Base-by-base conservation (phyloP, 2,113 vertebrate species). In the Coryphaenoides rupestris region DNA sequence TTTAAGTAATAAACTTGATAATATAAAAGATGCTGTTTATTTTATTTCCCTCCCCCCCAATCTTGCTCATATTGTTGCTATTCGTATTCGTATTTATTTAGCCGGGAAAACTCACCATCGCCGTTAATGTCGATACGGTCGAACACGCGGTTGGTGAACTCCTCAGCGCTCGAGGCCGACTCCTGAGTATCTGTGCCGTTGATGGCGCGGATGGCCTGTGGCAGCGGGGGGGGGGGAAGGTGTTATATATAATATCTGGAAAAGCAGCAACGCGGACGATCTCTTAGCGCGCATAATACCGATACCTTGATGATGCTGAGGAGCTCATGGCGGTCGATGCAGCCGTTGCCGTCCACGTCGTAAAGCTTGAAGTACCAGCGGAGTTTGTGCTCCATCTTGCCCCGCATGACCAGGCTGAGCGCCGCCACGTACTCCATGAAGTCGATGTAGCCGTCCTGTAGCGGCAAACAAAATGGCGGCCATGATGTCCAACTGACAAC, bases 341-440 rank as follows among this genome's bases (percentile, higher is more conserved):
- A 96, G 78, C 95, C 94, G 0, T 96, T 96, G 52, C 95, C 94
- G 7, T 95, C 94, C 55, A 94, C 94, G 21, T 96, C 95, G 28
- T 96, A 96, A 5, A 96, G 93, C 63, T 94, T 94, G 86, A 96
- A 96, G 65, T 96, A 96, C 94, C 95, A 96, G 49, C 94, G 89
- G 58, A 96, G 67, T 54, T 96, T 96, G 86, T 96, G 95, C 85
- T 96, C 94, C 92, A 96, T 95, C 84, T 95, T 96, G 9, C 95
- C 95, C 12, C 94, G 82, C 80, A 96, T 93, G 62, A 96, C 93
- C 0, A 96, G 91, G 74, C 95, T 95, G 63, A 96, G 91, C 2
- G 93, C 95, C 0, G 94, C 95, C 68, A 96, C 93, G 0, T 96
- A 96, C 77, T 95, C 95, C 91, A 96, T 92, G 85, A 96, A 96